Evolutionary conservation across 1,140 invertebrate genomes (phyloP), one percentile per base, ranked within the genome.

Genomic region (Drosophila mojavensis): DNA sequence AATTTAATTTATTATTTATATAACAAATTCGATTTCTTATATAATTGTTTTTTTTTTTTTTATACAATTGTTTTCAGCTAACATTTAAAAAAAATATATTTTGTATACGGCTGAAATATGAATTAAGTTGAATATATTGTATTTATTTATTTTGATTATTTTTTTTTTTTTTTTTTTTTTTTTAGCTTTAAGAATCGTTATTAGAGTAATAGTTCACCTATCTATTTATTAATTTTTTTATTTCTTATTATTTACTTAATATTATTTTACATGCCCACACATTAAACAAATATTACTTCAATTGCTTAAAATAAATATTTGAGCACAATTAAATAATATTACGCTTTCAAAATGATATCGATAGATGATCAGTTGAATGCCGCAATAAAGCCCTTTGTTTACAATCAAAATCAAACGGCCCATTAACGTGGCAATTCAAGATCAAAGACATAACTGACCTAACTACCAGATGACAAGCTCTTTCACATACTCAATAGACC

Each of bases 371-470:
- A 17, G n/a, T 47, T 15, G 6, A 47, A 47, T 1, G 43, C 15
- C n/a, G 43, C 41, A 45, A n/a, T 45, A 5, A 45, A 45, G 41
- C 43, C 15, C 43, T 17, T 47, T 47, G 7, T 17, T 17, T 45
- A 45, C 41, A 45, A 11, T 28, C 15, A 33, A 30, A 13, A 30
- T 15, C 30, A 33, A 9, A 7, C 1, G 28, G 13, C 50, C 13
- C 26, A 5, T 53, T 53, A 28, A 15, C 36, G 13, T 13, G 33
- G 33, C 17, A 17, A 4, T 50, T 50, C 20, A 50, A 50, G 47
- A 20, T 50, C 53, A 55, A 36, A 55, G n/a, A 24, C 53, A 36
- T 39, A 55, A 55, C 53, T 55, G 51, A 54, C 53, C 33, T 26
- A 39, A 56, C 33, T 56, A 13, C 28, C 28, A 53, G 2, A 53